Evolutionary conservation across 2,888 invertebrate genomes (phyloP).

Genomic region (Asteroscopus sphinx): DNA sequence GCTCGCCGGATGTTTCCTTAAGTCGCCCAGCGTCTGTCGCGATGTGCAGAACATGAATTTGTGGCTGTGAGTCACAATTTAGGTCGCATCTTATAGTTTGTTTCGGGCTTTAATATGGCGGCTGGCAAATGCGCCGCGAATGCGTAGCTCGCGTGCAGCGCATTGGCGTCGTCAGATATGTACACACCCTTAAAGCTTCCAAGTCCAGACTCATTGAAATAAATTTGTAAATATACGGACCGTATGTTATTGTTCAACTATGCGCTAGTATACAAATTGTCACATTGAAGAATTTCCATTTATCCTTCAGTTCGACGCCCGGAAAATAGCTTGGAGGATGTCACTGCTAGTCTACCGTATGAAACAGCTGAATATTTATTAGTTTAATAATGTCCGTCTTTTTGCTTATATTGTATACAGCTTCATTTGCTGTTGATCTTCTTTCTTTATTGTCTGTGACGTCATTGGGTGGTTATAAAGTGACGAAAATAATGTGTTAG

Average conservation of each 20-base stretch:
- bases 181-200: too few relatives aligned
- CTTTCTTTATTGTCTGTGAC: constrained; percentile 16
- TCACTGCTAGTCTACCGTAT: constrained; percentile 47
- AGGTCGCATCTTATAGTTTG: too few relatives aligned
- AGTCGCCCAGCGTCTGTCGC: too few relatives aligned
- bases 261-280: constrained; percentile 50
- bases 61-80: too few relatives aligned
- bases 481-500: constrained; percentile 13
- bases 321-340: constrained; percentile 54
- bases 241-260: constrained; percentile 39
- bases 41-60: too few relatives aligned
- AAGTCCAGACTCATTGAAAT: constrained; percentile 30
- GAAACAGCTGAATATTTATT: constrained; percentile 57
- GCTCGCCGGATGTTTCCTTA: too few relatives aligned
- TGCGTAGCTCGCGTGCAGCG: too few relatives aligned
- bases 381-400: constrained; percentile 55
- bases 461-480: constrained; percentile 15
- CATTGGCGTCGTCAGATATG: too few relatives aligned
- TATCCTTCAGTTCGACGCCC: constrained; percentile 58
- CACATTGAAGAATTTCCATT: constrained; percentile 57
- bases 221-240: constrained; percentile 42
- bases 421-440: constrained; percentile 39
- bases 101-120: too few relatives aligned
- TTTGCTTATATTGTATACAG: constrained; percentile 30
- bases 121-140: too few relatives aligned